Conservation (phyloP, 2,113 vertebrate species). For the Oreochromis niloticus region DNA sequence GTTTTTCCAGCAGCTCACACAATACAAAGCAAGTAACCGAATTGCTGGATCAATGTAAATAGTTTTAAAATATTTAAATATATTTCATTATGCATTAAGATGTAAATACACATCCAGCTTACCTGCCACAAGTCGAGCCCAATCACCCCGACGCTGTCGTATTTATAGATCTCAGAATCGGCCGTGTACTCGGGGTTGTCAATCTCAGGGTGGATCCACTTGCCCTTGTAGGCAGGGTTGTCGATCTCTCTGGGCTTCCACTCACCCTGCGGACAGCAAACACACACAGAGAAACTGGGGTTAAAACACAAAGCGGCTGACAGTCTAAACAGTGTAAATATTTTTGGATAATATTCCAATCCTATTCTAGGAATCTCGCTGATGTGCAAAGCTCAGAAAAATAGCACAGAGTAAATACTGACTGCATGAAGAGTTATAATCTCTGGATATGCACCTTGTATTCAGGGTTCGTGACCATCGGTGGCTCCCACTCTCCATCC, state of each 20-base stretch:
- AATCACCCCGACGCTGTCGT: conserved; percentile 73
- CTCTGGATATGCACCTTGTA: conserved; percentile 70
- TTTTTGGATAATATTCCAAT: neutral
- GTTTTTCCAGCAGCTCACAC: neutral
- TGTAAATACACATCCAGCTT: neutral
- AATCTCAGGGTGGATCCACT: conserved; percentile 81
- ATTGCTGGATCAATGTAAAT: neutral
- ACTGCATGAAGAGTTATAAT: neutral
- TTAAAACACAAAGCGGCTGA: neutral
- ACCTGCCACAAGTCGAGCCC: conserved; percentile 83
- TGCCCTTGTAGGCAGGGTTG: conserved; percentile 80
- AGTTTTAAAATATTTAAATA: neutral
- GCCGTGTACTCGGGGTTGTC: conserved; percentile 82
- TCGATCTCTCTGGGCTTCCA: conserved; percentile 78
- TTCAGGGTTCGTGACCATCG: conserved; percentile 77
- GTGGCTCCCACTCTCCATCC: conserved; percentile 83
- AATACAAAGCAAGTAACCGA: neutral
- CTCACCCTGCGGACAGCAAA: conserved; percentile 64
- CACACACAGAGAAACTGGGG: neutral
- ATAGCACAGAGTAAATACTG: neutral
- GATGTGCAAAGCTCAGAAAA: neutral
- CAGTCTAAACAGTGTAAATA: accelerated
- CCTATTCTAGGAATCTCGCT: neutral
- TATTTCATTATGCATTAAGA: neutral
- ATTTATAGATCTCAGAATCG: conserved; percentile 76